Percentiles rank a stretch among this genome's conserved stretches.
These are phyloP conservation scores for Herpailurus yagouaroundi DNA, from an alignment of 2,113 vertebrate species.

Conservation along the genomic window DNA sequence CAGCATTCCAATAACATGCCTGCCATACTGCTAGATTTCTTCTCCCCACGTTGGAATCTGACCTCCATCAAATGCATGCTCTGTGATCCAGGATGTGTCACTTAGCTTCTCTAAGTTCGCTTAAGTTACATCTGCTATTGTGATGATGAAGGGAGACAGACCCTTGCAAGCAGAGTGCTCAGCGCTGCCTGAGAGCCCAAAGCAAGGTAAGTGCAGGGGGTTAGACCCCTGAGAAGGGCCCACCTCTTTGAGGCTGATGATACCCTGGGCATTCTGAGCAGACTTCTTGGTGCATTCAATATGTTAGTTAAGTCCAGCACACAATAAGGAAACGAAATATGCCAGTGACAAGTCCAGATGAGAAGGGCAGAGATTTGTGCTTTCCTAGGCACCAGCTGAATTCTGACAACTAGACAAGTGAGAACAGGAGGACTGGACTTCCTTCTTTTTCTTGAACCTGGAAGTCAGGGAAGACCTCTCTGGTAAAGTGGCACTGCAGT, in stretches of 20 bases:
- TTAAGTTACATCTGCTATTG: not conserved
- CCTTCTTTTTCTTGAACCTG: not conserved
- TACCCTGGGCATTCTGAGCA: not conserved
- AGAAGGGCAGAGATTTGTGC: not conserved
- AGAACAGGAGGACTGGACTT: not conserved
- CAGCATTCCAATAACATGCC: not conserved
- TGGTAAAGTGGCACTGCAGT: constrained; percentile 1
- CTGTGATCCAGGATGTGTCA: too few species aligned
- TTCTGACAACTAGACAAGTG: not conserved
- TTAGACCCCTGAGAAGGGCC: not conserved
- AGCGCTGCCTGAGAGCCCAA: not conserved
- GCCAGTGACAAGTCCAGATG: not conserved
- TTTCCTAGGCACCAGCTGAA: not conserved
- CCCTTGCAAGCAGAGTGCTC: not conserved
- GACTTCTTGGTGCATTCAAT: not conserved
- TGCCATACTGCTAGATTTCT: not conserved
- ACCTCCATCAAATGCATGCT: not conserved
- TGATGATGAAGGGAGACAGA: not conserved
- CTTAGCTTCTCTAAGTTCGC: not conserved
- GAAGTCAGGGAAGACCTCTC: not conserved
- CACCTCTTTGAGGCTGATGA: not conserved
- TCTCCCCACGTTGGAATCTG: not conserved
- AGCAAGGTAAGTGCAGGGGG: not conserved
- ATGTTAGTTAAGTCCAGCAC: not conserved
- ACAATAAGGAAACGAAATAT: not conserved